These are phyloP conservation scores for Tigriopus californicus DNA, from an alignment of 2,888 invertebrate species.

Conservation along the genomic window DNA sequence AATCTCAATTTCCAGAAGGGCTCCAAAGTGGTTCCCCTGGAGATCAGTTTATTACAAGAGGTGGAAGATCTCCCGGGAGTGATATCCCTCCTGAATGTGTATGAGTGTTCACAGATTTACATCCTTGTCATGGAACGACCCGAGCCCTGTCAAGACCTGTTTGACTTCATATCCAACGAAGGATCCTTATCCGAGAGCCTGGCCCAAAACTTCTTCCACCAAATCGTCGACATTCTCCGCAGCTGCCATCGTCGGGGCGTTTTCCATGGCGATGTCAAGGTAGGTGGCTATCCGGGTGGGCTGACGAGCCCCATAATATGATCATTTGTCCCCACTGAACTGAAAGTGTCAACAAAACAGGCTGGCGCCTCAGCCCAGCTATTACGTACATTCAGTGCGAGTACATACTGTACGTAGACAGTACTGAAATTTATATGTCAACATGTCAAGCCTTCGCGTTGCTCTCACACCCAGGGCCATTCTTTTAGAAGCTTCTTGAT, in stretches of 20 bases:
- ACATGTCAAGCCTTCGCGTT: too few species aligned
- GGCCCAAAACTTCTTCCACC: constrained; percentile 31
- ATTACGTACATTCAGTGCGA: too few species aligned
- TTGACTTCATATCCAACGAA: constrained; percentile 36
- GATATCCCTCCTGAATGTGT: constrained; percentile 33
- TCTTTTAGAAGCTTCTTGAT: constrained; percentile 9
- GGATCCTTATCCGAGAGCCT: constrained; percentile 30
- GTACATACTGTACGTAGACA: too few species aligned
- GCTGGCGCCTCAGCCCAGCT: too few species aligned
- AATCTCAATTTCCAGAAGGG: too few species aligned
- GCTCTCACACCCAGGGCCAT: too few species aligned
- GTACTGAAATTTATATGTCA: too few species aligned
- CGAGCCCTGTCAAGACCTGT: constrained; percentile 33
- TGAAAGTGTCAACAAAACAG: too few species aligned
- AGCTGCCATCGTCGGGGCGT: constrained; percentile 31
- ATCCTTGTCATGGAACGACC: constrained; percentile 36
- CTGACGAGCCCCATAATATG: too few species aligned
- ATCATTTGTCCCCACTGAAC: too few species aligned
- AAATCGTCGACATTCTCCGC: constrained; percentile 31
- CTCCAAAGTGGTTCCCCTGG: constrained; percentile 32
- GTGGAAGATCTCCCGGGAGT: constrained; percentile 31
- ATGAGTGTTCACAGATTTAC: constrained; percentile 29
- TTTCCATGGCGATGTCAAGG: constrained; percentile 33
- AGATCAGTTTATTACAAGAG: constrained; percentile 31
- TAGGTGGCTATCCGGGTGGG: too few species aligned